Conservation (phyloP, 2,113 vertebrate genomes). For the Otus sunia region DNA sequence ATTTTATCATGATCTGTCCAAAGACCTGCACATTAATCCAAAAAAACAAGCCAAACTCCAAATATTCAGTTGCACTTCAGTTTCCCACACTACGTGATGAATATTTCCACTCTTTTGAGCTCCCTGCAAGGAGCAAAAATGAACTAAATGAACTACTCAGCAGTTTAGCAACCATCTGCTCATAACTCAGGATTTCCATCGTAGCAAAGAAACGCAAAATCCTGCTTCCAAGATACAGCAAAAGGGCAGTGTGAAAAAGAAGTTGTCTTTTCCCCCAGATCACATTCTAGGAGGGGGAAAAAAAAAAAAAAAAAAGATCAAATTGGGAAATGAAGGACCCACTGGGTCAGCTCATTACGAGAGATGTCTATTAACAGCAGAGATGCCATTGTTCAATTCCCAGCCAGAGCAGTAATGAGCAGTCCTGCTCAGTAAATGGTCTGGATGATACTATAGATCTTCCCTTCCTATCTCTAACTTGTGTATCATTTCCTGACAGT, state of each 20-base stretch:
- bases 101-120: not conserved
- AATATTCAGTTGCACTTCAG: not conserved
- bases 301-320: not conserved
- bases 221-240: not conserved
- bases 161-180: not conserved
- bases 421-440: not conserved
- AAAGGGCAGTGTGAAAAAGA: not conserved
- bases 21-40: not conserved
- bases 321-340: not conserved
- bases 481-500: not conserved
- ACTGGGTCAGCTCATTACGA: not conserved
- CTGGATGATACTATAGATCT: not conserved
- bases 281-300: not conserved
- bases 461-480: not conserved
- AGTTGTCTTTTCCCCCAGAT: rapidly evolving
- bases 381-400: not conserved
- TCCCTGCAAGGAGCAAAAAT: not conserved
- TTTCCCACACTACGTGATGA: not conserved
- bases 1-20: not conserved
- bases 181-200: not conserved
- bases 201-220: rapidly evolving
- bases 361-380: rapidly evolving
- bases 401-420: not conserved
- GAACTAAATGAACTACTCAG: not conserved
- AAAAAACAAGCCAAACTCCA: not conserved